Conservation (phyloP, 2,113 vertebrate genomes). For the Odobenus rosmarus region DNA sequence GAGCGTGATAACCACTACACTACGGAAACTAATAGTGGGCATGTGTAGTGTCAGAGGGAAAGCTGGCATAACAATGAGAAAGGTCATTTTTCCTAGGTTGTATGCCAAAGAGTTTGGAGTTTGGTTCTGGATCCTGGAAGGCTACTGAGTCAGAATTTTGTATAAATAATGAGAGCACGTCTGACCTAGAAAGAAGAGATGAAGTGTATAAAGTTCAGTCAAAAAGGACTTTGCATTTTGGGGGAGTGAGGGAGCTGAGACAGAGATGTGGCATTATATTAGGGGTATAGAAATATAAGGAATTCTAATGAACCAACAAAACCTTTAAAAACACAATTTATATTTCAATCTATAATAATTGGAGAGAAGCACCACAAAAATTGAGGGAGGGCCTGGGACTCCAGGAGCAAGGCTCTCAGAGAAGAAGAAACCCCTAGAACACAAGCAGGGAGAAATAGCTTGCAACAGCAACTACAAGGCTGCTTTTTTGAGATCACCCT, state of each 20-base stretch:
- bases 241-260: not conserved
- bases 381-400: not conserved
- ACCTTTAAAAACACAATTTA: not conserved
- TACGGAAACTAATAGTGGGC: not conserved
- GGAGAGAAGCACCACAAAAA: not conserved
- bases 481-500: not conserved
- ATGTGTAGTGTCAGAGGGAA: not conserved
- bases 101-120: constrained; percentile 33
- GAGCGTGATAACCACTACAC: too few species aligned
- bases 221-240: constrained; percentile 16
- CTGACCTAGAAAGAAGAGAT: constrained; percentile 48
- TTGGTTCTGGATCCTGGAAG: constrained; percentile 51
- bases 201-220: constrained; percentile 1
- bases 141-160: constrained; percentile 48
- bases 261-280: not conserved
- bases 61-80: constrained; percentile 57
- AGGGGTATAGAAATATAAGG: not conserved
- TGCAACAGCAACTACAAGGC: not conserved
- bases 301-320: not conserved
- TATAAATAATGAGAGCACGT: constrained; percentile 56
- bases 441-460: not conserved
- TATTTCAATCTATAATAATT: constrained; percentile 3
- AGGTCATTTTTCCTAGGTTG: not conserved
- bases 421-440: not conserved
- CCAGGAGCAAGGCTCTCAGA: not conserved